Evolutionary conservation across 2,113 vertebrate species (phyloP).

Genomic region (Epinephelus lanceolatus): DNA sequence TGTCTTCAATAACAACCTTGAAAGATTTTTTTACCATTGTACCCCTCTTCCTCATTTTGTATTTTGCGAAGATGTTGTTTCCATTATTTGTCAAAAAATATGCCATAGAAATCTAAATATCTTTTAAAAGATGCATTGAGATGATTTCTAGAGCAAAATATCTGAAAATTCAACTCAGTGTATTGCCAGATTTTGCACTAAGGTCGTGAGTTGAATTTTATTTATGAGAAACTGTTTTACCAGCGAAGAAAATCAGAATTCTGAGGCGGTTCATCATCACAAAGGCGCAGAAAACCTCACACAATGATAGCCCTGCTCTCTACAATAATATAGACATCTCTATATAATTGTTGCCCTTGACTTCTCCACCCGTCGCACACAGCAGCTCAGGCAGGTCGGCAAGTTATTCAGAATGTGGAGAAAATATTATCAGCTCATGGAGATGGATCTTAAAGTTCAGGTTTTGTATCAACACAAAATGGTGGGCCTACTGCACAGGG

Average conservation of each 20-base stretch:
- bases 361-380: neutral
- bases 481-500: conserved; percentile 41
- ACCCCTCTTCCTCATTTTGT: neutral
- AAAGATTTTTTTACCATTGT: too few relatives aligned
- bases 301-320: neutral
- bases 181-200: neutral
- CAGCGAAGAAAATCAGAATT: neutral
- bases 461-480: conserved; percentile 69
- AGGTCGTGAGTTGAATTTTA: neutral
- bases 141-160: neutral
- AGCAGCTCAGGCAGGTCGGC: neutral
- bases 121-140: neutral
- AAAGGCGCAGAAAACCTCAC: neutral
- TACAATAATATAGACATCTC: neutral
- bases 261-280: neutral
- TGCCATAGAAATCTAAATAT: neutral
- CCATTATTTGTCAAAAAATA: neutral
- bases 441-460: neutral
- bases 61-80: neutral
- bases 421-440: neutral
- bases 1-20: neutral
- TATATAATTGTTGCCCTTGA: neutral
- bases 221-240: neutral
- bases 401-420: neutral
- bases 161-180: neutral